phyloP scores from a whole-genome alignment of 2,888 invertebrate species.

The Drosophila pullipes region DNA sequence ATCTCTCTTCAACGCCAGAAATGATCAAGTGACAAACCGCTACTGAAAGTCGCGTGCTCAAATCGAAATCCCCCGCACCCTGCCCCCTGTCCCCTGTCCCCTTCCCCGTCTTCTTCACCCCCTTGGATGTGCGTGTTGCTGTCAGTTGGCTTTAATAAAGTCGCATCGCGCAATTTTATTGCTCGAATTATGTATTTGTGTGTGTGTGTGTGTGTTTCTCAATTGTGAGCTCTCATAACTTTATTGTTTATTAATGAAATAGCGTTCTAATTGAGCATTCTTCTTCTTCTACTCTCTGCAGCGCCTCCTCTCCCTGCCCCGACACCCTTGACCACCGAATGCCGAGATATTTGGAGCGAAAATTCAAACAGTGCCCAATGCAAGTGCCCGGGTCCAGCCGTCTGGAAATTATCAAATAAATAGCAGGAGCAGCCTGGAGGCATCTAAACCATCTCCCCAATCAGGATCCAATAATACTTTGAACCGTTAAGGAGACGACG shows the following conservation, averaged over 20 bases:
- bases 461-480: slow-evolving; percentile 9
- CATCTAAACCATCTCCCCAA: neutral
- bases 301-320: slow-evolving; percentile 10
- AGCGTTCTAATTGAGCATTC: slow-evolving; percentile 46
- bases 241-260: slow-evolving; percentile 68
- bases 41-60: slow-evolving; percentile 70
- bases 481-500: slow-evolving; percentile 1
- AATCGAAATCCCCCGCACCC: neutral
- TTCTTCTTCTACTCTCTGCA: slow-evolving; percentile 9
- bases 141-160: slow-evolving; percentile 80
- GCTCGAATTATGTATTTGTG: slow-evolving; percentile 43
- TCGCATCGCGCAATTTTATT: slow-evolving; percentile 69
- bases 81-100: neutral
- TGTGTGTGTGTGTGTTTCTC: slow-evolving; percentile 34
- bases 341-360: slow-evolving; percentile 80
- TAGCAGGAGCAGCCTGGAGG: neutral
- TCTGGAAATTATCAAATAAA: slow-evolving; percentile 70
- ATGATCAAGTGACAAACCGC: slow-evolving; percentile 63
- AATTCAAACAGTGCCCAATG: slow-evolving; percentile 55
- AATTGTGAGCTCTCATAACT: slow-evolving; percentile 53
- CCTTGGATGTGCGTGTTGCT: slow-evolving; percentile 43
- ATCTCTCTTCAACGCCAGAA: slow-evolving; percentile 18
- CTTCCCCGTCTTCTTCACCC: neutral
- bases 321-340: slow-evolving; percentile 67
- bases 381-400: slow-evolving; percentile 52